Evolutionary conservation across 2,797 vertebrate species (phyloP), one percentile per base, ranked within the genome.

Genomic region (Notolepis coatsorum): DNA sequence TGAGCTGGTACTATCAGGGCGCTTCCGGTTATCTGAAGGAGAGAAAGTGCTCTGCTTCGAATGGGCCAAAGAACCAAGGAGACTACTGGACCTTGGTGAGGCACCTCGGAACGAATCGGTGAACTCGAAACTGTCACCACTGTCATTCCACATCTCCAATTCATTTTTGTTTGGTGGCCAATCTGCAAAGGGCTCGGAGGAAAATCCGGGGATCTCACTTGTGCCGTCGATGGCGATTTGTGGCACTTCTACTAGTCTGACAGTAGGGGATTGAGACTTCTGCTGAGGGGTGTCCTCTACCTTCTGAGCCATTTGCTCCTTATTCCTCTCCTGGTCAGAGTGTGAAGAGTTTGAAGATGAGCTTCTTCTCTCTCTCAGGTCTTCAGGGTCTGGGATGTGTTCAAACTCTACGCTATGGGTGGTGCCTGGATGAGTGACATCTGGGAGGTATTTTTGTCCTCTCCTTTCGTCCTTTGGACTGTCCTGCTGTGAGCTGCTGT

Each of bases 121-220:
- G 56, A 92, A 94, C 27, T 93, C 90, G 88, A 94, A 94, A 47
- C 67, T 86, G 30, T 93, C 92, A 45, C 76, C 92, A 35, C 85
- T 86, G 25, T 92, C 92, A 27, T 83, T 82, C 77, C 68, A 88
- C 35, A 68, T 27, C 59, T 87, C 84, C 10, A 3, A 7, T 18
- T 68, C 43, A 20, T 68, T 63, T 53, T n/a, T 12, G 23, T 79
- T 43, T 37, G 70, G 68, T 13, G 68, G 55, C 81, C 80, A 75
- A 27, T 88, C 72, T 60, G 64, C 38, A 79, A 89, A 86, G 3
- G 83, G 72, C 17, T 88, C 81, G 42, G 65, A 73, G 12, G 61
- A 64, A 69, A 83, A 78, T 54, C 24, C 71, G 46, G 60, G 62
- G 47, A 48, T 60, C 68, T 64, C 51, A 56, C 2, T 37, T 17